These are phyloP conservation scores for Luperina testacea DNA, from an alignment of 2,888 invertebrate genomes.

Conservation along the genomic window DNA sequence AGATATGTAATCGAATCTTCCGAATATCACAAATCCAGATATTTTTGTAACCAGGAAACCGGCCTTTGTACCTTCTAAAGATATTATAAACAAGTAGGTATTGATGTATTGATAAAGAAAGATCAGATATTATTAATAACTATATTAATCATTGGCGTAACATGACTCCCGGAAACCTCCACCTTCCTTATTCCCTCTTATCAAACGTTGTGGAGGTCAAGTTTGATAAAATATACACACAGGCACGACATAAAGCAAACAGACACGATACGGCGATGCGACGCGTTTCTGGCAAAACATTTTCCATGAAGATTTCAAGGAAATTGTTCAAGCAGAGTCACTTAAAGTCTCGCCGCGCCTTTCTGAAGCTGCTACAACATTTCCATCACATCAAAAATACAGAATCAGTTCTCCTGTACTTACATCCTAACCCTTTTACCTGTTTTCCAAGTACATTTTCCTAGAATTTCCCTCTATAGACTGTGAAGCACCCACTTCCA, in stretches of 20 bases:
- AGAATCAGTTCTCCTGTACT: neutral
- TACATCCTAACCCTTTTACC: neutral
- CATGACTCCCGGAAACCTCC: constrained; percentile 37
- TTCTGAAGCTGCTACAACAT: neutral
- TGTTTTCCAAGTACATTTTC: neutral
- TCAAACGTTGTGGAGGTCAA: constrained; percentile 17
- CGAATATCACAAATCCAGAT: neutral
- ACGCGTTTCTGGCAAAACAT: neutral
- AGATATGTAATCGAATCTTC: neutral
- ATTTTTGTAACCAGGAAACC: constrained; percentile 29
- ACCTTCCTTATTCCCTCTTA: constrained; percentile 40
- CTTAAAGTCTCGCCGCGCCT: neutral
- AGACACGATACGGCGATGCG: neutral
- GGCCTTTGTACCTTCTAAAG: neutral
- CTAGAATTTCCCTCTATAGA: neutral
- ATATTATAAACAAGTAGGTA: neutral
- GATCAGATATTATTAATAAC: too few relatives aligned
- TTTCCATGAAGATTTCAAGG: neutral
- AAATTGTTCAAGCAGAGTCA: neutral
- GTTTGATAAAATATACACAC: constrained; percentile 16
- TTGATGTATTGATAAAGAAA: too few relatives aligned
- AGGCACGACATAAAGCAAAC: neutral
- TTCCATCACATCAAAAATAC: too few relatives aligned
- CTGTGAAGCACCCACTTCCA: too few relatives aligned
- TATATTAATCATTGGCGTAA: constrained; percentile 26